Conservation (phyloP, 1,140 invertebrate species). For the Philopotamus ludificatus region DNA sequence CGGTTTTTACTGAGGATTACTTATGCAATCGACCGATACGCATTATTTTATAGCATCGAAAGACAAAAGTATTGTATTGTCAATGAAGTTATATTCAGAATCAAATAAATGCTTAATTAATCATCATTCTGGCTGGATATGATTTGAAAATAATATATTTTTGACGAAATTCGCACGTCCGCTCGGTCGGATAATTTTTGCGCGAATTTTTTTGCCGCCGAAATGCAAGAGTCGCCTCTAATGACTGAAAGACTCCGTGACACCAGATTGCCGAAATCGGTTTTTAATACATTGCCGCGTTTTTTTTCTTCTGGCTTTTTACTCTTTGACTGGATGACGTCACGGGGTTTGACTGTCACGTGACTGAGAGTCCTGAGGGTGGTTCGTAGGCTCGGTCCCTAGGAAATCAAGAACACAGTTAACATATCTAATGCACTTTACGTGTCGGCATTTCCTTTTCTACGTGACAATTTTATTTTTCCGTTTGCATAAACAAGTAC, state of each 20-base stretch:
- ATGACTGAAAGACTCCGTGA: conserved; percentile 23
- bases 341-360: too few species aligned
- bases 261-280: conserved; percentile 3
- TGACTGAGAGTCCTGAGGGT: neutral
- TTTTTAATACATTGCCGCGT: neutral
- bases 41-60: too few species aligned
- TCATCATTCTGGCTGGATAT: too few species aligned
- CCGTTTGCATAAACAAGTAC: conserved; percentile 40
- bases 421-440: conserved; percentile 42
- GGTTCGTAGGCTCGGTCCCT: neutral
- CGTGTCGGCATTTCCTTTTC: conserved; percentile 37
- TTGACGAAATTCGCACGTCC: neutral
- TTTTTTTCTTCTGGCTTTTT: conserved; percentile 1
- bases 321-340: too few species aligned
- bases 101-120: too few species aligned
- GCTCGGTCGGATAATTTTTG: conserved; percentile 13
- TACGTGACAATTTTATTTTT: conserved; percentile 42
- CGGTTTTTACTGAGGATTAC: conserved; percentile 39
- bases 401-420: conserved; percentile 32
- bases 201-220: conserved; percentile 18
- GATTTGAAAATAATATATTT: too few species aligned
- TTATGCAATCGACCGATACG: conserved; percentile 37
- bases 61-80: too few species aligned
- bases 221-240: conserved; percentile 29
- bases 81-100: too few species aligned